Evolutionary conservation across 2,888 invertebrate genomes (phyloP).

Genomic region (Aplocera efformata): DNA sequence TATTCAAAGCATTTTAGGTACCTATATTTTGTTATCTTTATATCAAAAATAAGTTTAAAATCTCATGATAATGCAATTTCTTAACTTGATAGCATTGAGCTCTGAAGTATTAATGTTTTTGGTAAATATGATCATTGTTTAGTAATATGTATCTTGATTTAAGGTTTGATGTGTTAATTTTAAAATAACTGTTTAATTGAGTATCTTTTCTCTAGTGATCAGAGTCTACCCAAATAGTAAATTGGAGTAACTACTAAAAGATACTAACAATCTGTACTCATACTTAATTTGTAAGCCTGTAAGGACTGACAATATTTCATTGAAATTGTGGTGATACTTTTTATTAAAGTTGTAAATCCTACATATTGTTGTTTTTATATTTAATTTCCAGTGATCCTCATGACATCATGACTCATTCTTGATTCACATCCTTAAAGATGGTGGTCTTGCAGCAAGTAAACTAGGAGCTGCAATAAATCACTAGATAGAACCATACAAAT

Average conservation of each 20-base stretch:
- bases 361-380: conserved; percentile 17
- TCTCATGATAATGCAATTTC: conserved; percentile 16
- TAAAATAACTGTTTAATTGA: conserved; percentile 8
- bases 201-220: neutral
- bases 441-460: no score
- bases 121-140: conserved; percentile 22
- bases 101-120: conserved; percentile 21
- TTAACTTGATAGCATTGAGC: conserved; percentile 7
- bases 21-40: conserved; percentile 30
- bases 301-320: conserved; percentile 66
- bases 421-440: no score
- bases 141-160: conserved; percentile 13
- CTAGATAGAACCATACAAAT: no score
- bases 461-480: no score
- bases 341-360: conserved; percentile 59
- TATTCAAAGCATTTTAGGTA: conserved; percentile 34
- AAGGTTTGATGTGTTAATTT: conserved; percentile 10
- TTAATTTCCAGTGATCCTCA: neutral
- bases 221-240: conserved; percentile 2
- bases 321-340: conserved; percentile 71
- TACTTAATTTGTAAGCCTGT: conserved; percentile 36
- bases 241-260: conserved; percentile 8
- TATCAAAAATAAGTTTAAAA: conserved; percentile 24
- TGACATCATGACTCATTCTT: no score
- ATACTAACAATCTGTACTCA: conserved; percentile 10